Evolutionary conservation across 1,140 invertebrate species (phyloP).

Genomic region (Caenorhabditis latens): DNA sequence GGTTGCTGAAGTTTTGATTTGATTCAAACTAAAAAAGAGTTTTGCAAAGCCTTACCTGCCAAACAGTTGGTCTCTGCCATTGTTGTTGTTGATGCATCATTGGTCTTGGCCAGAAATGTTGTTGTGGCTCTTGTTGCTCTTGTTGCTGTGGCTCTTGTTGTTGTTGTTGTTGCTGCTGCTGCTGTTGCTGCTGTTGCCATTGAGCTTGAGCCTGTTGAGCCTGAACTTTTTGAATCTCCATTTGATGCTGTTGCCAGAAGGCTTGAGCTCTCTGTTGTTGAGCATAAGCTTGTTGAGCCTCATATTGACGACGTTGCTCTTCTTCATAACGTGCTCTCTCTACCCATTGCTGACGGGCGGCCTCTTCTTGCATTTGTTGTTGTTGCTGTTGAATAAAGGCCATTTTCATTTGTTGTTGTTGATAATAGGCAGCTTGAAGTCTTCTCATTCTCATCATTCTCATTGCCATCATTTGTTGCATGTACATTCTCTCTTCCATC

Average conservation of each 20-base stretch:
- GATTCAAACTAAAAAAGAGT: neutral
- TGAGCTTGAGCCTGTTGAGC: slow-evolving; percentile 32
- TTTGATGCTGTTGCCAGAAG: slow-evolving; percentile 55
- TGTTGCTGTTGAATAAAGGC: slow-evolving; percentile 30
- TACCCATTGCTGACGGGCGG: slow-evolving; percentile 52
- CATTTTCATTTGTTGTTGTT: slow-evolving; percentile 59
- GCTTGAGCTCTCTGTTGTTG: slow-evolving; percentile 55
- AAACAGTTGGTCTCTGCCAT: slow-evolving; percentile 40
- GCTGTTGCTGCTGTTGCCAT: slow-evolving; percentile 41
- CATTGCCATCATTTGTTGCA: slow-evolving; percentile 51
- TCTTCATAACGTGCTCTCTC: slow-evolving; percentile 31
- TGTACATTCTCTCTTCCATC: slow-evolving; percentile 41
- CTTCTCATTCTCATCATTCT: slow-evolving; percentile 52
- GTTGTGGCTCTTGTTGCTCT: slow-evolving; percentile 40
- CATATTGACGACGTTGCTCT: slow-evolving; percentile 37
- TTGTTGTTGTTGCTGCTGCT: slow-evolving; percentile 46
- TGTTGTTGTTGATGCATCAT: slow-evolving; percentile 52
- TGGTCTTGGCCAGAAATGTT: slow-evolving; percentile 36
- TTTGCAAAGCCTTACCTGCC: slow-evolving; percentile 14
- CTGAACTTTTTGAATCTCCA: slow-evolving; percentile 29
- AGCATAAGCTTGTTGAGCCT: slow-evolving; percentile 53
- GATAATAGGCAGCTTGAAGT: slow-evolving; percentile 39
- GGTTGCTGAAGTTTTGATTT: slow-evolving; percentile 15
- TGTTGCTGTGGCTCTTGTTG: slow-evolving; percentile 19
- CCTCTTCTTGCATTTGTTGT: slow-evolving; percentile 22